A percentile compares a stretch with the other conserved stretches of the same genome.
These are phyloP conservation scores for Elymnias hypermnestra DNA, from an alignment of 1,140 invertebrate species.

Conservation along the genomic window DNA sequence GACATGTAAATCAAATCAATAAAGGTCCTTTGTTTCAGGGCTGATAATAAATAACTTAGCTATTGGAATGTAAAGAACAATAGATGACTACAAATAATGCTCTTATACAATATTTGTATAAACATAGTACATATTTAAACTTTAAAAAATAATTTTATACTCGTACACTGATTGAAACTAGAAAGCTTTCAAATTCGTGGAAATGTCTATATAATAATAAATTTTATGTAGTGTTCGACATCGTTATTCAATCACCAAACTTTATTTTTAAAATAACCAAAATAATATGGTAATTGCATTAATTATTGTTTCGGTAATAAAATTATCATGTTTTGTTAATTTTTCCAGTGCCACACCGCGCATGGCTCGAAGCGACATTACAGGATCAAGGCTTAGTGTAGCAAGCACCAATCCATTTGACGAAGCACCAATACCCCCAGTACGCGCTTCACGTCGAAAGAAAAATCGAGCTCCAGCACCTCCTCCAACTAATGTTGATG, in stretches of 20 bases:
- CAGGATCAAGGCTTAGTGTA: constrained; percentile 73
- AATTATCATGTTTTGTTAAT: neutral
- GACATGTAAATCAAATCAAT: constrained; percentile 1
- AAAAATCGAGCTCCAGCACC: constrained; percentile 73
- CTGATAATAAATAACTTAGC: neutral
- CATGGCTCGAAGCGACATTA: constrained; percentile 62
- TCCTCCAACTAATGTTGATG: constrained; percentile 39
- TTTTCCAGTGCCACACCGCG: constrained; percentile 49
- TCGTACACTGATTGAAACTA: too few relatives aligned
- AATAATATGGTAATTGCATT: too few relatives aligned
- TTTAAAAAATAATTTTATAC: too few relatives aligned
- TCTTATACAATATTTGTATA: neutral
- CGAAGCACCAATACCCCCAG: constrained; percentile 60
- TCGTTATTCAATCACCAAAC: too few relatives aligned
- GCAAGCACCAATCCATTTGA: constrained; percentile 77
- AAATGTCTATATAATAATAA: too few relatives aligned
- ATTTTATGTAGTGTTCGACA: too few relatives aligned
- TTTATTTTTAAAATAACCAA: neutral
- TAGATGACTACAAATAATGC: constrained; percentile 3
- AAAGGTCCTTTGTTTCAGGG: neutral
- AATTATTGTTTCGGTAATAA: neutral
- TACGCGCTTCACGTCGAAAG: constrained; percentile 67
- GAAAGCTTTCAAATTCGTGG: too few relatives aligned
- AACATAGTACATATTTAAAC: neutral
- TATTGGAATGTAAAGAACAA: constrained; percentile 6